Conservation (phyloP, 2,888 invertebrate genomes). For the Spilarctia lutea region DNA sequence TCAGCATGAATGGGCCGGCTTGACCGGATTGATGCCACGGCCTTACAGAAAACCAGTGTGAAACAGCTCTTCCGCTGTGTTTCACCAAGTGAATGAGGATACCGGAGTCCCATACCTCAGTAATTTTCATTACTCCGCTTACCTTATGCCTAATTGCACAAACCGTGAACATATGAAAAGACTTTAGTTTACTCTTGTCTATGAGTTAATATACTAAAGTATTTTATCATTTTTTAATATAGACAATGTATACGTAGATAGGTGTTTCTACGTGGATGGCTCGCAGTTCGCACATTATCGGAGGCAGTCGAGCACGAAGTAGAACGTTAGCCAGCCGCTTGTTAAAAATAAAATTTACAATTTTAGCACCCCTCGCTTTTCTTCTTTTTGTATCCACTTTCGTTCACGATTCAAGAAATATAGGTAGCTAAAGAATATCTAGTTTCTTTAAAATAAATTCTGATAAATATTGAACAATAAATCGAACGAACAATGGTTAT, state of each 20-base stretch:
- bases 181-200: background rate
- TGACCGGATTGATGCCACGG: no score
- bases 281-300: slow-evolving; percentile 66
- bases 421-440: slow-evolving; percentile 27
- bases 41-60: no score
- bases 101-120: no score
- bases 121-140: no score
- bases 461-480: slow-evolving; percentile 34
- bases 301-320: slow-evolving; percentile 72
- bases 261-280: slow-evolving; percentile 69
- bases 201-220: background rate
- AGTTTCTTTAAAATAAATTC: slow-evolving; percentile 38
- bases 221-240: slow-evolving; percentile 21
- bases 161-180: background rate
- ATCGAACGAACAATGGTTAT: slow-evolving; percentile 20
- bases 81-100: no score
- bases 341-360: slow-evolving; percentile 81
- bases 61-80: no score
- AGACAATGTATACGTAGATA: slow-evolving; percentile 48
- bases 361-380: slow-evolving; percentile 65
- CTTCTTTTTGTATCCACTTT: slow-evolving; percentile 51
- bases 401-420: slow-evolving; percentile 44
- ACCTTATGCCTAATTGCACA: slow-evolving; percentile 1
- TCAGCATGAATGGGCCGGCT: no score
- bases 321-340: slow-evolving; percentile 67